These are phyloP conservation scores for Rhopilema esculentum DNA, from an alignment of 30 jellyfish, hydroid and myxozoan genomes.

Conservation along the genomic window DNA sequence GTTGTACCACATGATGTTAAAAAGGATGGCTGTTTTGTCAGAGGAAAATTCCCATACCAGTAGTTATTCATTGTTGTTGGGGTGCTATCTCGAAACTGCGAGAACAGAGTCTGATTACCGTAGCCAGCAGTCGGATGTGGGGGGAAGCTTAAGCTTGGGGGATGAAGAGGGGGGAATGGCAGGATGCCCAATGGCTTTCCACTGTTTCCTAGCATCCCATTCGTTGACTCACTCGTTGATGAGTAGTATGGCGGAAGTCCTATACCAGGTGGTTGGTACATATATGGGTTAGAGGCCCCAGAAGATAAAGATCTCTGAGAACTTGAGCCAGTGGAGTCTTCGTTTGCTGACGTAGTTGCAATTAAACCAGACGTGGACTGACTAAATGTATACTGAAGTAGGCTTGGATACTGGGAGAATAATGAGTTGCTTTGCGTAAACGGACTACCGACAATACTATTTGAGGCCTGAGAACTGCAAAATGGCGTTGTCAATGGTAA, in stretches of 20 bases:
- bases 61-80: constrained; percentile 64
- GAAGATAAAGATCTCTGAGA: constrained; percentile 39
- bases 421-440: constrained; percentile 38
- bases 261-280: constrained; percentile 53
- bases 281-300: constrained; percentile 46
- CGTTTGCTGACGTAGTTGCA: constrained; percentile 62
- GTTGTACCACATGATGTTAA: constrained; percentile 71
- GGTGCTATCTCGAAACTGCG: constrained; percentile 49
- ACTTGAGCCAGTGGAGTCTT: constrained; percentile 6
- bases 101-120: constrained; percentile 40
- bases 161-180: constrained; percentile 58
- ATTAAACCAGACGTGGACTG: constrained; percentile 41
- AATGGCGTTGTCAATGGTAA: constrained; percentile 61
- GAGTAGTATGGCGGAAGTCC: constrained; percentile 50
- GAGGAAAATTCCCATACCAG: constrained; percentile 39
- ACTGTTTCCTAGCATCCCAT: constrained; percentile 33
- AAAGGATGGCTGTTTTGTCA: constrained; percentile 44
- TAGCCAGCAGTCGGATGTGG: constrained; percentile 38
- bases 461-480: constrained; percentile 48
- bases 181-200: constrained; percentile 49
- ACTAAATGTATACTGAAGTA: constrained; percentile 36
- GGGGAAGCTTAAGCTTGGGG: constrained; percentile 59
- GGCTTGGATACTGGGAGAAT: constrained; percentile 37
- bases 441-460: constrained; percentile 34
- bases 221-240: constrained; percentile 10